Conservation (phyloP, 1,140 invertebrate genomes). For the Aphelenchoides avenae region DNA sequence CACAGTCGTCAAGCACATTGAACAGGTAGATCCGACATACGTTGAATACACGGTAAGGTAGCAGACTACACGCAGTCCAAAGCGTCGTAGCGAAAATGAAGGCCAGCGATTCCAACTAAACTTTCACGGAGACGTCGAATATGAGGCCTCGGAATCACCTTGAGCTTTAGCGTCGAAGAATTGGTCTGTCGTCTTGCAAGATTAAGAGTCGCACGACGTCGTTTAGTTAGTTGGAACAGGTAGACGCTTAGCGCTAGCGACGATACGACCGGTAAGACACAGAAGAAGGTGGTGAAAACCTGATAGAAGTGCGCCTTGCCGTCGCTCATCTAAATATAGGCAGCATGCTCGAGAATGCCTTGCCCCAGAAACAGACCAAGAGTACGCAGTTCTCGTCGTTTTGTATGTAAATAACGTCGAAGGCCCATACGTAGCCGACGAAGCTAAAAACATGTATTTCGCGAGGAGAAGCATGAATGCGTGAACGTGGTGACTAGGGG, state of each 20-base stretch:
- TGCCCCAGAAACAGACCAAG: constrained; percentile 36
- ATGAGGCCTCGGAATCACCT: too few species aligned
- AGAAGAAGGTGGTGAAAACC: constrained; percentile 53
- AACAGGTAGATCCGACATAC: constrained; percentile 57
- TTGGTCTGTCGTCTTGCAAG: constrained; percentile 32
- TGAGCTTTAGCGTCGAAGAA: constrained; percentile 48
- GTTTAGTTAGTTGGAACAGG: constrained; percentile 53
- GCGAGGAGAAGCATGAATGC: too few species aligned
- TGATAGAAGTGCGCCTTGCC: constrained; percentile 42
- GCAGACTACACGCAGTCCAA: constrained; percentile 56
- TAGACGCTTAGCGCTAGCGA: constrained; percentile 56
- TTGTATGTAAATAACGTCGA: constrained; percentile 55
- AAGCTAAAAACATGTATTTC: constrained; percentile 38
- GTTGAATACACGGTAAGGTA: constrained; percentile 58
- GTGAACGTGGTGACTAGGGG: too few species aligned
- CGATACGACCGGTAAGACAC: constrained; percentile 56
- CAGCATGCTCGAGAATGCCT: not conserved
- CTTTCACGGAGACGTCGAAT: too few species aligned
- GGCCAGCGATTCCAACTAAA: constrained; percentile 56
- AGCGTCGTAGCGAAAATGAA: constrained; percentile 58
- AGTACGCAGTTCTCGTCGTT: constrained; percentile 49
- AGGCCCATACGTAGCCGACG: constrained; percentile 56
- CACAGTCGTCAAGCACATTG: constrained; percentile 45
- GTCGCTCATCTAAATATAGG: not conserved
- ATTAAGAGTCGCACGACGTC: constrained; percentile 44